Conservation (phyloP, 2,888 invertebrate genomes). For the Gymnoscelis rufifasciata region DNA sequence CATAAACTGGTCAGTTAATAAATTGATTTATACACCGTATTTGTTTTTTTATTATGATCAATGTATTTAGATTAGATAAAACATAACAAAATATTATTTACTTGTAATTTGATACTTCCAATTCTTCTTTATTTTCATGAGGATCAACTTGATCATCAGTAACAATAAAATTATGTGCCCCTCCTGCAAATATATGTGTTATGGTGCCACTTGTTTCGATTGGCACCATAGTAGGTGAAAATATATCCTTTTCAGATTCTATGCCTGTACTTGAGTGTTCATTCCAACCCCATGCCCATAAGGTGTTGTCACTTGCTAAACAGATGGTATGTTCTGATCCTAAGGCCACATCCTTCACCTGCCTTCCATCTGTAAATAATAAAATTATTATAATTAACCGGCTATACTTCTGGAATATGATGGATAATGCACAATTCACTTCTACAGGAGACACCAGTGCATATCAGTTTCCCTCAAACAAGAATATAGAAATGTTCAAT, state of each 20-base stretch:
- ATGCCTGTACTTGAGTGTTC: slow-evolving; percentile 92
- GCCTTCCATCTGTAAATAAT: slow-evolving; percentile 59
- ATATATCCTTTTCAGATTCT: slow-evolving; percentile 47
- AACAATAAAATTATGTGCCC: slow-evolving; percentile 68
- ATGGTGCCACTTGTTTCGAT: slow-evolving; percentile 40
- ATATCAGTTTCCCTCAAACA: too few species aligned
- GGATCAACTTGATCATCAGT: slow-evolving; percentile 31
- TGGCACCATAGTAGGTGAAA: slow-evolving; percentile 51
- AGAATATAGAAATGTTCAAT: too few species aligned
- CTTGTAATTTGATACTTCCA: slow-evolving; percentile 16
- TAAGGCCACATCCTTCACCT: slow-evolving; percentile 79
- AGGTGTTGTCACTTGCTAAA: slow-evolving; percentile 80
- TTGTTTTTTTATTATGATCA: too few species aligned
- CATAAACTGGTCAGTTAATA: too few species aligned
- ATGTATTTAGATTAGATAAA: background rate
- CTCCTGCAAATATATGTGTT: slow-evolving; percentile 59
- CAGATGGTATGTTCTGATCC: slow-evolving; percentile 91
- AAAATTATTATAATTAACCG: background rate
- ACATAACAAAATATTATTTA: background rate
- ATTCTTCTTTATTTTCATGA: slow-evolving; percentile 4
- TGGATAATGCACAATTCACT: too few species aligned
- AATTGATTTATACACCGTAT: too few species aligned
- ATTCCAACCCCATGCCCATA: slow-evolving; percentile 94
- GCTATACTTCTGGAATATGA: too few species aligned
- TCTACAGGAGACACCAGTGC: too few species aligned